Conservation (phyloP, 2,797 vertebrate genomes). For the Betta splendens region DNA sequence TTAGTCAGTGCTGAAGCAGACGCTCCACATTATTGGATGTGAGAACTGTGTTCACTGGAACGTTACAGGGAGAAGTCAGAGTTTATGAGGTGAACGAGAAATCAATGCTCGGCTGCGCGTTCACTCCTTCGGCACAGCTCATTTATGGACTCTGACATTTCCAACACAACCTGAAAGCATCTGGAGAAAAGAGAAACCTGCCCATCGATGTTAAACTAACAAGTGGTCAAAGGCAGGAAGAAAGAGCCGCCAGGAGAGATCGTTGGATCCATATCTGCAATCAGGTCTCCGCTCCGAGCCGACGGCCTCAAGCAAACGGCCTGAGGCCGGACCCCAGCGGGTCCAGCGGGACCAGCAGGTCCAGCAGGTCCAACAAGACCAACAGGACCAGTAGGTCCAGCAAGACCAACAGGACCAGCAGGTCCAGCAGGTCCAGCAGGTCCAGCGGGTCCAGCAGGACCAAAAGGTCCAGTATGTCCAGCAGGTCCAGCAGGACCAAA, state of each 20-base stretch:
- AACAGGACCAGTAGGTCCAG: too few species aligned
- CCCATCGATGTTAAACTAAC: neutral
- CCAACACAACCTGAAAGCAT: conserved; percentile 5
- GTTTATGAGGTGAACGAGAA: conserved; percentile 7
- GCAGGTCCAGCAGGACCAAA: too few species aligned
- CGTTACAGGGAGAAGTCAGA: neutral
- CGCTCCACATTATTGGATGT: neutral
- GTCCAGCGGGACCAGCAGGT: too few species aligned
- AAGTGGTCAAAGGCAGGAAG: neutral
- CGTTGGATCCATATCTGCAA: neutral
- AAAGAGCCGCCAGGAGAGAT: neutral
- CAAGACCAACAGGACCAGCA: too few species aligned
- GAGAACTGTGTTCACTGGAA: neutral
- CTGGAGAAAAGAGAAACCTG: neutral
- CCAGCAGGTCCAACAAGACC: too few species aligned
- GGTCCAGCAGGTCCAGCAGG: too few species aligned
- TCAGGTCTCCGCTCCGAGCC: too few species aligned
- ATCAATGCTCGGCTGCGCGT: conserved; percentile 9
- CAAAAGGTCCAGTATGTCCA: too few species aligned
- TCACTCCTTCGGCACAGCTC: neutral
- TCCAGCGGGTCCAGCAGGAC: too few species aligned
- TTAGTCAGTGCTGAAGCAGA: neutral
- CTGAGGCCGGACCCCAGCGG: too few species aligned
- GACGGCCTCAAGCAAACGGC: too few species aligned
- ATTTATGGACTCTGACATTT: neutral